These are phyloP conservation scores for Chrysomela aeneicollis DNA, from an alignment of 2,888 invertebrate genomes.

Conservation along the genomic window DNA sequence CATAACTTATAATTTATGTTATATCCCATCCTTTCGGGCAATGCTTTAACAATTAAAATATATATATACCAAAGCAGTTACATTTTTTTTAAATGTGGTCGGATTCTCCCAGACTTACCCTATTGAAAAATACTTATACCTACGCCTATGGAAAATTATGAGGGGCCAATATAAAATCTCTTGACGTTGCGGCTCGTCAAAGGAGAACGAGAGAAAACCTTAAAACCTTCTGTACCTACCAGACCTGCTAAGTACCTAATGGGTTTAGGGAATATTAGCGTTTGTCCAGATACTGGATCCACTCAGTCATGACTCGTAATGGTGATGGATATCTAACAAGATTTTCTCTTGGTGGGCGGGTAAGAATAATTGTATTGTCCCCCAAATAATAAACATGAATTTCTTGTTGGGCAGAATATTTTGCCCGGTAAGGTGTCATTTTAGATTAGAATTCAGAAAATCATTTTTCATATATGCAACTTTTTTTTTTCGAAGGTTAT, in stretches of 20 bases:
- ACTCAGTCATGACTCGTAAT: conserved; percentile 33
- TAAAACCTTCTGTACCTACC: conserved; percentile 25
- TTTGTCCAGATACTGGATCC: conserved; percentile 35
- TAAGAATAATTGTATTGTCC: no score
- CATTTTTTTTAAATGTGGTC: no score
- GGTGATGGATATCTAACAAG: conserved; percentile 19
- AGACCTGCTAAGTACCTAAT: conserved; percentile 25
- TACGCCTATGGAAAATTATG: conserved; percentile 8
- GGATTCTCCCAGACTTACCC: not conserved
- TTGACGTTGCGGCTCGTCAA: conserved; percentile 25
- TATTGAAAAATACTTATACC: not conserved
- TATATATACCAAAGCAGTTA: no score
- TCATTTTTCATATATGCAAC: no score
- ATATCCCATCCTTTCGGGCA: no score
- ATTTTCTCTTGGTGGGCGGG: conserved; percentile 17
- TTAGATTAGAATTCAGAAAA: no score
- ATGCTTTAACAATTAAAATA: no score
- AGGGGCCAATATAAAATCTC: conserved; percentile 24
- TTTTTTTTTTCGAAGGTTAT: no score
- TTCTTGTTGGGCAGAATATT: not conserved
- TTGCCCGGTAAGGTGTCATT: no score
- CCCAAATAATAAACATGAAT: no score
- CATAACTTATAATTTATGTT: no score
- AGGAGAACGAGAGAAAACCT: conserved; percentile 29
- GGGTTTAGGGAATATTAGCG: conserved; percentile 32